Conservation (phyloP, 2,797 vertebrate genomes). For the Allochrocebus solatus region DNA sequence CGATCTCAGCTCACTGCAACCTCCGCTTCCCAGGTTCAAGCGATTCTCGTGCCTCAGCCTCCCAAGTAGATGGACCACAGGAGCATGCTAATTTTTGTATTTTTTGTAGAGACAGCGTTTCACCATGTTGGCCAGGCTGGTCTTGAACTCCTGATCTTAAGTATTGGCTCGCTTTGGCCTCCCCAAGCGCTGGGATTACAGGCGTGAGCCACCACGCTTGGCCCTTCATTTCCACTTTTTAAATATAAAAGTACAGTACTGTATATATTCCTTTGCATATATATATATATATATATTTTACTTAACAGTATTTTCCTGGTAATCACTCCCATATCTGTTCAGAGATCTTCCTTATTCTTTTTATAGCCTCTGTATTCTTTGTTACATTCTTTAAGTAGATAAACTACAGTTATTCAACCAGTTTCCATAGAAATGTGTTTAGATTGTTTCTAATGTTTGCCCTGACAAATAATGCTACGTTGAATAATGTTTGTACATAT, state of each 20-base stretch:
- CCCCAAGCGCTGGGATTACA: neutral
- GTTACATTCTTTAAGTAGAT: neutral
- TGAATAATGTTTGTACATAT: neutral
- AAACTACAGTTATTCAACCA: neutral
- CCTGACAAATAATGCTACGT: neutral
- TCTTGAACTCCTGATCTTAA: neutral
- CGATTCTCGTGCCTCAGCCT: no score
- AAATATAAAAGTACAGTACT: neutral
- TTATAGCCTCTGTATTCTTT: neutral
- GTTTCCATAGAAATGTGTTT: neutral
- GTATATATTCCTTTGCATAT: neutral
- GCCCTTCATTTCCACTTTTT: neutral
- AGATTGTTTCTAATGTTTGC: neutral
- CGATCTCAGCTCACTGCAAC: no score
- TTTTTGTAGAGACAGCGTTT: neutral
- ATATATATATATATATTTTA: neutral
- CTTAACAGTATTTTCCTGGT: neutral
- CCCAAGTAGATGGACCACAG: no score
- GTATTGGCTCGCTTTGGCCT: neutral
- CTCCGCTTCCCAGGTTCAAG: no score
- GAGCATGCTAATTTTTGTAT: neutral
- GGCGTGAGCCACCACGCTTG: neutral
- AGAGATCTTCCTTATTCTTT: neutral
- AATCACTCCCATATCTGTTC: neutral
- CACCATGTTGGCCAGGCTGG: neutral